A percentile compares a stretch with the other conserved stretches of the same genome.
phyloP scores from a whole-genome alignment of 2,797 vertebrate species.

The Nannoperca australis region DNA sequence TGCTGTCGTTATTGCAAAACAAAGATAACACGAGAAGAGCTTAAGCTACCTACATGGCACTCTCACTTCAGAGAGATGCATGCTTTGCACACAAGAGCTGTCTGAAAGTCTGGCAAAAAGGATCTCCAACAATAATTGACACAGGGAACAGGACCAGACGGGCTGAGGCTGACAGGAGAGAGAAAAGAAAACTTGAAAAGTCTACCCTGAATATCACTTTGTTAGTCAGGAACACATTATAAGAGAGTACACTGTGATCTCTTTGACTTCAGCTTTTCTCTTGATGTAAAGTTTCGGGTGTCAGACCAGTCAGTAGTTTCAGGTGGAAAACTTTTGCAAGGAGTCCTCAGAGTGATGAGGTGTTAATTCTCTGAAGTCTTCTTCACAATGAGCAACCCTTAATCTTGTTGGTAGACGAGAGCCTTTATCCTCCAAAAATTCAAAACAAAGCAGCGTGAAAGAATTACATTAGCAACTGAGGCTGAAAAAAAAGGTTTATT shows the following conservation, averaged over 20 bases:
- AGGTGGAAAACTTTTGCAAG: conserved; percentile 41
- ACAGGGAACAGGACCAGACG: conserved; percentile 47
- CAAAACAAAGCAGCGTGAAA: conserved; percentile 21
- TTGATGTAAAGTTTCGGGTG: conserved; percentile 66
- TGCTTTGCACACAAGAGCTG: conserved; percentile 48
- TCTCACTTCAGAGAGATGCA: conserved; percentile 42
- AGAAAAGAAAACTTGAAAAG: conserved; percentile 50
- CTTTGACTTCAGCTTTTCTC: conserved; percentile 52
- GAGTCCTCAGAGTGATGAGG: conserved; percentile 39
- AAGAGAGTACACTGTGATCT: conserved; percentile 67
- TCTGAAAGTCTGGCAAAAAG: conserved; percentile 52
- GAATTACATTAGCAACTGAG: conserved; percentile 3
- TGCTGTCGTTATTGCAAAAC: conserved; percentile 34
- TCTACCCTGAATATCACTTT: conserved; percentile 63
- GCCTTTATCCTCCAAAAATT: conserved; percentile 12
- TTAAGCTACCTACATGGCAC: conserved; percentile 36
- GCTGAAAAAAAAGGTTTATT: neutral
- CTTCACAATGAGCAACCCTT: conserved; percentile 3
- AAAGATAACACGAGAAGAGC: conserved; percentile 45
- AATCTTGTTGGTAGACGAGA: conserved; percentile 1
- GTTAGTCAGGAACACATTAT: conserved; percentile 63
- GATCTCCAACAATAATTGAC: conserved; percentile 65
- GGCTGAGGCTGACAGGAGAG: conserved; percentile 48
- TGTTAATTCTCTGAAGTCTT: conserved; percentile 48
- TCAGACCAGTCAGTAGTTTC: conserved; percentile 58